Percentiles rank a stretch among this genome's conserved stretches.
These are phyloP conservation scores for Eubasilissa regina DNA, from an alignment of 1,140 invertebrate genomes.

Conservation along the genomic window DNA sequence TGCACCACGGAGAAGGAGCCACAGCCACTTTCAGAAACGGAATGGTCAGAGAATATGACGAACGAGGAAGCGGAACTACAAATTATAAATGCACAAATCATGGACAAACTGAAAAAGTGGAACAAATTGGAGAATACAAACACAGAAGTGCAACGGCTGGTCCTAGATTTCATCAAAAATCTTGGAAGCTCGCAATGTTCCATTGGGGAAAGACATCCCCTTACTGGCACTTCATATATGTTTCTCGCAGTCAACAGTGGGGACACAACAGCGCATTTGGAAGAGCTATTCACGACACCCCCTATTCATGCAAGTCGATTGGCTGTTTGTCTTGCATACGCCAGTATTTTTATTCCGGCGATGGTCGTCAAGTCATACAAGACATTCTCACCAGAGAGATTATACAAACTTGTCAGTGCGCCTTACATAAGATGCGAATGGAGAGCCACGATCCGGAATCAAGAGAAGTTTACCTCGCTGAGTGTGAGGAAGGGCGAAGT, in stretches of 20 bases:
- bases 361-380: too few relatives aligned
- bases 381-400: background rate
- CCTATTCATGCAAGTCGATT: conserved; percentile 23
- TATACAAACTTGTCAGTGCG: conserved; percentile 10
- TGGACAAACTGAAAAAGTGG: background rate
- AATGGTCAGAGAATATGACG: too few relatives aligned
- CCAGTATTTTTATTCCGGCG: conserved; percentile 21
- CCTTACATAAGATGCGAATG: conserved; percentile 19
- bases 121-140: conserved; percentile 8
- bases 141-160: background rate
- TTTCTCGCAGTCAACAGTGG: conserved; percentile 3
- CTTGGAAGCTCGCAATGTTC: too few relatives aligned
- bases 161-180: too few relatives aligned
- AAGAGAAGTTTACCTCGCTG: too few relatives aligned
- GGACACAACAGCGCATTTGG: conserved; percentile 13
- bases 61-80: too few relatives aligned
- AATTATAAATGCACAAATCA: too few relatives aligned
- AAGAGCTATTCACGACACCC: background rate
- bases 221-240: conserved; percentile 17
- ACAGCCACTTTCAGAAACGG: too few relatives aligned
- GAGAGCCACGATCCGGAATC: conserved; percentile 1
- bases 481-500: too few relatives aligned
- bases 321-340: conserved; percentile 22
- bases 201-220: background rate
- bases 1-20: too few relatives aligned